phyloP scores from a whole-genome alignment of 1,140 invertebrate genomes.

The Lepidotrigona ventralis region DNA sequence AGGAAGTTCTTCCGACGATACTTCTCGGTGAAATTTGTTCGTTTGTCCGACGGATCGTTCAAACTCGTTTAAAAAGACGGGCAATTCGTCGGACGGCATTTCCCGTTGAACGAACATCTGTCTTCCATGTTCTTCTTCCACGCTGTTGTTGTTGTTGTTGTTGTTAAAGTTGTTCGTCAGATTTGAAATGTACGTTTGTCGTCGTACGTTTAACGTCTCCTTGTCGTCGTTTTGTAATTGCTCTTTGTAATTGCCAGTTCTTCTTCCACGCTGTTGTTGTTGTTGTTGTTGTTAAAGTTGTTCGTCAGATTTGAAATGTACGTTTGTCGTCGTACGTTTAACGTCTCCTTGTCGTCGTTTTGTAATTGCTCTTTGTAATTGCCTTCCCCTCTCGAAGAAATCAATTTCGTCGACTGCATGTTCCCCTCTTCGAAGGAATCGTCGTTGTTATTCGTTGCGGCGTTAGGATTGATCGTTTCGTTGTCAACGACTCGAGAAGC shows the following conservation, averaged over 20 bases:
- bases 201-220: background rate
- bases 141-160: background rate
- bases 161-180: constrained; percentile 50
- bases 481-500: constrained; percentile 11
- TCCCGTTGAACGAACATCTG: constrained; percentile 20
- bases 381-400: constrained; percentile 4
- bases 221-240: background rate
- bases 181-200: constrained; percentile 23
- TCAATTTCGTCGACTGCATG: constrained; percentile 35
- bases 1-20: constrained; percentile 28
- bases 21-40: constrained; percentile 6
- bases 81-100: constrained; percentile 33
- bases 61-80: constrained; percentile 21
- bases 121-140: background rate
- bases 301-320: constrained; percentile 47
- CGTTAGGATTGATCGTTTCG: background rate
- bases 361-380: background rate
- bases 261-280: no score
- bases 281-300: no score
- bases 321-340: background rate
- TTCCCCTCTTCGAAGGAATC: constrained; percentile 23
- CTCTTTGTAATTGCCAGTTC: no score
- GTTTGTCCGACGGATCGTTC: background rate
- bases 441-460: background rate
- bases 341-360: background rate